Percentiles rank a stretch among this genome's conserved stretches.
Evolutionary conservation across 1,140 invertebrate genomes (phyloP).

Genomic region (Mizuhopecten yessoensis): DNA sequence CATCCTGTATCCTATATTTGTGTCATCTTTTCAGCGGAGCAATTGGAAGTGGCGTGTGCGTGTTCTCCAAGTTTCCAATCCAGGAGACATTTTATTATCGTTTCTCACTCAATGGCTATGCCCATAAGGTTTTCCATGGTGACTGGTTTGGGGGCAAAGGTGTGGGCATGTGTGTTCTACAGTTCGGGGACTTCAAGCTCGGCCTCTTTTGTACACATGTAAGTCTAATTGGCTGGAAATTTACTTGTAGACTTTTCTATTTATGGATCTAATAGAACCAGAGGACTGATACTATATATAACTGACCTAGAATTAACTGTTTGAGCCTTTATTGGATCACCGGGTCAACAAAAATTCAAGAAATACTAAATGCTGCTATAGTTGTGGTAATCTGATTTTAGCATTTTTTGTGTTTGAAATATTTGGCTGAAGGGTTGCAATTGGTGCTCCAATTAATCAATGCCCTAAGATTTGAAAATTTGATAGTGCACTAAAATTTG

Average conservation of each 20-base stretch:
- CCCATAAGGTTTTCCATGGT: conserved; percentile 97
- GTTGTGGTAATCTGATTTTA: no score
- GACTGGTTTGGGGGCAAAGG: conserved; percentile 99
- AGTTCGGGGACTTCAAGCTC: conserved; percentile 88
- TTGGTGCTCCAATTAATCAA: no score
- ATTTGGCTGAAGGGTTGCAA: no score
- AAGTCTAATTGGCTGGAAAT: conserved; percentile 82
- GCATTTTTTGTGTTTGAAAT: no score
- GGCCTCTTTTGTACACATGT: conserved; percentile 97
- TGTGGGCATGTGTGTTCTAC: conserved; percentile 93
- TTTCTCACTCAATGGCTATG: conserved; percentile 98
- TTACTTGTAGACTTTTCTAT: no score
- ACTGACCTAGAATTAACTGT: background rate
- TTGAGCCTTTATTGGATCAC: no score
- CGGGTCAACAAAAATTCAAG: background rate
- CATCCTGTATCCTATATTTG: background rate
- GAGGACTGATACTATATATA: no score
- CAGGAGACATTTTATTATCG: conserved; percentile 94
- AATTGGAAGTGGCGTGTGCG: conserved; percentile 94
- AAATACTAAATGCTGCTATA: no score
- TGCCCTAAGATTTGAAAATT: no score
- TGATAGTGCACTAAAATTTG: no score
- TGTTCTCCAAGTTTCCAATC: conserved; percentile 95
- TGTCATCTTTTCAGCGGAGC: conserved; percentile 89
- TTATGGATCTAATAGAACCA: background rate